Conservation (phyloP, 2,797 vertebrate species). For the Phataginus tetradactyla region DNA sequence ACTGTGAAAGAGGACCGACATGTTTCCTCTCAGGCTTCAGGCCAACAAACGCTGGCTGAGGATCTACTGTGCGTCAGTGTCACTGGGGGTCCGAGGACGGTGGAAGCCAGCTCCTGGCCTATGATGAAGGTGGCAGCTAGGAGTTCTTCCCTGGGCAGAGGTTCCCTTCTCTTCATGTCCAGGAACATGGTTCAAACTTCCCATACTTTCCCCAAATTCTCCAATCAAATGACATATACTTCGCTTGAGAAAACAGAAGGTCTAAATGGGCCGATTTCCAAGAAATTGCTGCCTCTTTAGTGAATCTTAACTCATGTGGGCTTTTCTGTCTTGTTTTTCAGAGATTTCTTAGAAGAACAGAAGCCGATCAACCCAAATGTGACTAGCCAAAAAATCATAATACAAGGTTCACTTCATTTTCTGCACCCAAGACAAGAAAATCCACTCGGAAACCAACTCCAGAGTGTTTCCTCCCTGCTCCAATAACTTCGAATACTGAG, state of each 20-base stretch:
- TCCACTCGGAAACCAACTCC: not conserved
- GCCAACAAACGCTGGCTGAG: not conserved
- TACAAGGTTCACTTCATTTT: constrained; percentile 30
- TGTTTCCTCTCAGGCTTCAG: not conserved
- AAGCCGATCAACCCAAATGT: not conserved
- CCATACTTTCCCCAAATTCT: not conserved
- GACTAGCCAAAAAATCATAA: not conserved
- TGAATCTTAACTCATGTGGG: constrained; percentile 65
- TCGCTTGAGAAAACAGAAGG: constrained; percentile 46
- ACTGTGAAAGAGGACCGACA: not conserved
- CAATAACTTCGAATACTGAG: not conserved
- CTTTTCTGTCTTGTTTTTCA: constrained; percentile 49
- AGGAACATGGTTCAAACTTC: not conserved
- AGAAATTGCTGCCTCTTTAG: constrained; percentile 68
- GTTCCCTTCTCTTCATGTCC: not conserved
- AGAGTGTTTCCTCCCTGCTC: not conserved
- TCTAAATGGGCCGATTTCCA: constrained; percentile 67
- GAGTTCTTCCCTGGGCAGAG: not conserved
- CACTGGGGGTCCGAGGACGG: not conserved
- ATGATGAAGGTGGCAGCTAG: not conserved
- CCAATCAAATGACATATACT: not conserved
- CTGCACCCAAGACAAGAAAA: constrained; percentile 32
- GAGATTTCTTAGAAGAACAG: constrained; percentile 63
- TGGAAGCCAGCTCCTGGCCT: not conserved
- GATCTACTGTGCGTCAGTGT: not conserved